Percentiles rank a stretch among this genome's conserved stretches.
phyloP scores from a whole-genome alignment of 1,140 invertebrate species.

The Bombyx mori region DNA sequence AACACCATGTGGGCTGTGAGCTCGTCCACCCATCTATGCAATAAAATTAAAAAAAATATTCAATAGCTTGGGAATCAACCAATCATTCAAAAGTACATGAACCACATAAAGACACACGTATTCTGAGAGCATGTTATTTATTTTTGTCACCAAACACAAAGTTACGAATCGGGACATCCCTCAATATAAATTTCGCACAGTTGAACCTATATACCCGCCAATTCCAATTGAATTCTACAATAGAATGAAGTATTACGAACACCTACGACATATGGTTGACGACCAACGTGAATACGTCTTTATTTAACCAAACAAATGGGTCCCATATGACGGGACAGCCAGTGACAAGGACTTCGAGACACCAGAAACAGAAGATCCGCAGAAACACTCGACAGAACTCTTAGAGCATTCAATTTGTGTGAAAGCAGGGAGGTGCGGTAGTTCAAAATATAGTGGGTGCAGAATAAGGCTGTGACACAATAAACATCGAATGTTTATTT shows the following conservation, averaged over 20 bases:
- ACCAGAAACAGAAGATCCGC: constrained; percentile 29
- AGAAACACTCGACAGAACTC: not conserved
- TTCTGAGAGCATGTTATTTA: too few relatives aligned
- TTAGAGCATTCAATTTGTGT: not conserved
- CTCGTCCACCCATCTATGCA: too few relatives aligned
- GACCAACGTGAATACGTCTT: constrained; percentile 33
- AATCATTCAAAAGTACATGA: too few relatives aligned
- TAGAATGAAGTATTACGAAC: not conserved
- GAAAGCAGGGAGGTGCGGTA: constrained; percentile 7
- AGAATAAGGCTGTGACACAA: constrained; percentile 55
- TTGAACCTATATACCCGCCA: too few relatives aligned
- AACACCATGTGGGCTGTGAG: too few relatives aligned
- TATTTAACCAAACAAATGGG: constrained; percentile 63
- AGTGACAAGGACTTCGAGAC: constrained; percentile 49
- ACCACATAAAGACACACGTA: too few relatives aligned
- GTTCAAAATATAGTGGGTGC: constrained; percentile 20
- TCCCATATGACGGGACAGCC: constrained; percentile 51
- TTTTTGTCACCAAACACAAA: too few relatives aligned
- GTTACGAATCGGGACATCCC: too few relatives aligned
- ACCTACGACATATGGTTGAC: constrained; percentile 37
- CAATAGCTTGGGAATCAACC: too few relatives aligned
- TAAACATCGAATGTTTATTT: constrained; percentile 61
- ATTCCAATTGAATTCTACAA: constrained; percentile 1
- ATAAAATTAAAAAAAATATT: too few relatives aligned
- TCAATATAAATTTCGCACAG: too few relatives aligned